These are phyloP conservation scores for Bolinopsis microptera DNA, from an alignment of 37 sponge, comb jelly and placozoan genomes.

Conservation along the genomic window DNA sequence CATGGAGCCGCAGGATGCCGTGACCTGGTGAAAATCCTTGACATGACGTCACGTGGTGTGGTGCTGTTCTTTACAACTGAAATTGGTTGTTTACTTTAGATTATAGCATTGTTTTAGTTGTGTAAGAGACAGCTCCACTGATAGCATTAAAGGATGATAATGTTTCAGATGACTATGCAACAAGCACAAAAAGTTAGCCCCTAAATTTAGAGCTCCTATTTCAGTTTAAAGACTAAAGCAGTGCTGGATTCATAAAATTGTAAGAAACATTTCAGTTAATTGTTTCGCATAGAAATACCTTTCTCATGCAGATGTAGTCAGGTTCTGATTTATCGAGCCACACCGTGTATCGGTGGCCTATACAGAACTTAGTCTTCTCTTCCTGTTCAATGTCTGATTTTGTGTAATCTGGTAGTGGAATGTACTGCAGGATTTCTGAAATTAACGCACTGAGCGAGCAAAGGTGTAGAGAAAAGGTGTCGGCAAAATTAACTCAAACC, in stretches of 20 bases:
- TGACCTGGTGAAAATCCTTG: slow-evolving; percentile 6
- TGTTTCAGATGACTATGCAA: too few species aligned
- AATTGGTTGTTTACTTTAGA: background rate
- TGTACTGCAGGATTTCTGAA: slow-evolving; percentile 5
- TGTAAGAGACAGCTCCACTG: too few species aligned
- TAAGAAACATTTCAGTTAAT: too few species aligned
- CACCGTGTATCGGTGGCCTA: background rate
- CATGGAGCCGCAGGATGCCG: background rate
- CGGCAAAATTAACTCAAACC: too few species aligned
- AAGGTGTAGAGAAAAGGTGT: background rate
- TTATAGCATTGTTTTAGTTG: too few species aligned
- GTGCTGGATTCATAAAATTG: too few species aligned
- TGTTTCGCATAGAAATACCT: too few species aligned
- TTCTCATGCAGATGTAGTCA: slow-evolving; percentile 1
- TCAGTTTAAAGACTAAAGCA: too few species aligned
- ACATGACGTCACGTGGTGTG: background rate
- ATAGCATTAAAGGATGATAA: too few species aligned
- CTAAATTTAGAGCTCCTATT: too few species aligned
- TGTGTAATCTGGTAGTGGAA: background rate
- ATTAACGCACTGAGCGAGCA: background rate
- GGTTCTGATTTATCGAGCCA: slow-evolving; percentile 9
- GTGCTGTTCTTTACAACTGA: background rate
- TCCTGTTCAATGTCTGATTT: background rate
- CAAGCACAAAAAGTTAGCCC: too few species aligned
- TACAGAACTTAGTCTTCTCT: background rate